Percentiles rank a stretch among this genome's conserved stretches.
Evolutionary conservation across 2,113 vertebrate species (phyloP).

Genomic region (Microcebus tavaratra): DNA sequence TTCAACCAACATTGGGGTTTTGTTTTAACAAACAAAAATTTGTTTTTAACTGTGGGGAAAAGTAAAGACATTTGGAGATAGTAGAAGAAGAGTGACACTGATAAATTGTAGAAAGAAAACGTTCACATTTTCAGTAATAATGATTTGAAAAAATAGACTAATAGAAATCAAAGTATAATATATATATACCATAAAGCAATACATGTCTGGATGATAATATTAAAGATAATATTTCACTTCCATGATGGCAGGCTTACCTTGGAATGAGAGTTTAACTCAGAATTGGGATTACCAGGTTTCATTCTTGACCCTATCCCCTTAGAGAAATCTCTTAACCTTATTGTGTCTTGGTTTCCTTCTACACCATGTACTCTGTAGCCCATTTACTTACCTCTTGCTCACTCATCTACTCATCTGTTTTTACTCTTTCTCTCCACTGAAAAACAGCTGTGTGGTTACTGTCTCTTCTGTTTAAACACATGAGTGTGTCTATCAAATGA

Average conservation of each 20-base stretch:
- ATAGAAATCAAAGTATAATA: background rate
- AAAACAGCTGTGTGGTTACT: background rate
- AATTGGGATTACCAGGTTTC: background rate
- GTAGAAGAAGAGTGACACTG: background rate
- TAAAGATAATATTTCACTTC: background rate
- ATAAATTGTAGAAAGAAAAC: background rate
- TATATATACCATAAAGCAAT: background rate
- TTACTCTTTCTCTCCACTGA: background rate
- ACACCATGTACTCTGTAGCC: fast-evolving
- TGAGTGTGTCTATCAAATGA: background rate
- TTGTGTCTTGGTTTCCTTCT: background rate
- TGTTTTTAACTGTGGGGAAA: background rate
- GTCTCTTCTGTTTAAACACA: background rate
- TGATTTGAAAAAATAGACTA: background rate
- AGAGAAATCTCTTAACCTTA: background rate
- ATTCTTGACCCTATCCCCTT: background rate
- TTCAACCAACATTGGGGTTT: background rate
- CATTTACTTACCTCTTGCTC: background rate
- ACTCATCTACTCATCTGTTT: background rate
- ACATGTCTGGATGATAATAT: background rate
- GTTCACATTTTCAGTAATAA: background rate
- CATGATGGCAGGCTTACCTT: background rate
- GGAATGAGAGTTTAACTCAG: background rate
- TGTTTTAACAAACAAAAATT: background rate
- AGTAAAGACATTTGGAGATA: background rate